Base-by-base conservation (phyloP, 1,140 invertebrate species). In the Ectropis grisescens region DNA sequence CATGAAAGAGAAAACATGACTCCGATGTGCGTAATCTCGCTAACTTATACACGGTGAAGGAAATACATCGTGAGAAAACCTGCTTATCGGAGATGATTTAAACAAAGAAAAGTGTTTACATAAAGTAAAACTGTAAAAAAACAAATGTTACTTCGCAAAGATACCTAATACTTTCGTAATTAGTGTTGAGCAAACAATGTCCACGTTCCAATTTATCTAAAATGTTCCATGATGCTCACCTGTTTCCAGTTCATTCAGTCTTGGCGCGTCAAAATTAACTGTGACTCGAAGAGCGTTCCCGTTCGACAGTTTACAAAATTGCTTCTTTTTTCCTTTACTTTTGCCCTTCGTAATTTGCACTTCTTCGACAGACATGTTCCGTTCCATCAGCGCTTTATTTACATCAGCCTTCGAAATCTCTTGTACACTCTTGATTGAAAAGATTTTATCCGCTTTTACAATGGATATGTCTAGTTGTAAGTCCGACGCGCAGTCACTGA, bases 241-340 rank as follows among this genome's bases (percentile, higher is more conserved):
- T 8, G 16, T 19, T 8, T 19, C 8, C 16, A 4, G 16, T 19
- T 75, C 60, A 1, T 49, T 37, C 4, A 78, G 24, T 22, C 49
- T 58, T 0, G 72, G 75, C 1, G 72, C 49, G 10, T 38, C 67
- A 24, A 78, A 78, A 16, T 42, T 59, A 9, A 81, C 45, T 0
- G 67, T 60, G 0, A 70, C 72, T 52, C 54, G 71, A 16, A 78
- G 71, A 11, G 70, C 75, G 31, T 69, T 75, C 0, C 65, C 70
- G 12, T 39, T 57, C 0, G 61, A 58, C 31, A 81, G 22, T 28
- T 65, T 64, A 37, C 70, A 81, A 7, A 76, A 33, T 16, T 76
- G 68, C 13, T 65, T 75, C 16, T 58, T 66, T 1, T 47, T 58
- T 1, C 15, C 16, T 14, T 65, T 70, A n/a, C 33, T 58, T 22